A percentile compares a stretch with the other conserved stretches of the same genome.
Conservation (phyloP, 2,113 vertebrate genomes). For the Erinaceus europaeus region DNA sequence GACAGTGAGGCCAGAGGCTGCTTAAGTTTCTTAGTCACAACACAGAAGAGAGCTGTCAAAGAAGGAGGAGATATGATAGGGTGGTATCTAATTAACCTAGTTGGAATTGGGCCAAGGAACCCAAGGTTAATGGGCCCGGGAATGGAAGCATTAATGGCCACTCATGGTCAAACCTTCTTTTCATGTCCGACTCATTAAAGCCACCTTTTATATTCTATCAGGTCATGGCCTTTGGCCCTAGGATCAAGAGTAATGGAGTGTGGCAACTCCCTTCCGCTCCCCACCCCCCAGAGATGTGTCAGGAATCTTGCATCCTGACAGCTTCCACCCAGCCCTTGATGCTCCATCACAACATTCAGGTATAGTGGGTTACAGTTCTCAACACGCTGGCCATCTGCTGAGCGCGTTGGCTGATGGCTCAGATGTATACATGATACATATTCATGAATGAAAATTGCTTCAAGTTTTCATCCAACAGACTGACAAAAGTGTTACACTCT, state of each 20-base stretch:
- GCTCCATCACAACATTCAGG: conserved; percentile 56
- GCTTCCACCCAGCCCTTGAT: conserved; percentile 30
- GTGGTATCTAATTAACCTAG: conserved; percentile 62
- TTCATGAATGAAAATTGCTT: conserved; percentile 53
- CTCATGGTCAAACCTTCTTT: conserved; percentile 44
- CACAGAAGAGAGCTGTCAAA: conserved; percentile 31
- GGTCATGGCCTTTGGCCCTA: conserved; percentile 14
- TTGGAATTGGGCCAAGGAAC: conserved; percentile 46
- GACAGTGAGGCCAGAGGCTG: neutral
- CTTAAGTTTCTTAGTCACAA: neutral
- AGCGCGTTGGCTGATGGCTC: neutral
- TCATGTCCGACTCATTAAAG: conserved; percentile 49
- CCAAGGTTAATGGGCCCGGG: conserved; percentile 65
- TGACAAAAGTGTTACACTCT: conserved; percentile 40
- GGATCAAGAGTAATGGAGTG: conserved; percentile 43
- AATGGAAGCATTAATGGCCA: conserved; percentile 59
- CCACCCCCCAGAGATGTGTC: conserved; percentile 11
- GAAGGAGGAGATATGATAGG: conserved; percentile 33
- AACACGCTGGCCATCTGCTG: conserved; percentile 50
- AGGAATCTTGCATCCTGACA: conserved; percentile 41
- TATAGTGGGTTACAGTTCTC: conserved; percentile 29
- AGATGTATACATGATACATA: conserved; percentile 53
- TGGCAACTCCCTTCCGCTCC: too few species aligned
- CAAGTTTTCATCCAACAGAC: conserved; percentile 48
- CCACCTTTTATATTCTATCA: conserved; percentile 40